A percentile compares a stretch with the other conserved stretches of the same genome.
phyloP scores from a whole-genome alignment of 2,888 invertebrate genomes.

The Elgonia sp. region DNA sequence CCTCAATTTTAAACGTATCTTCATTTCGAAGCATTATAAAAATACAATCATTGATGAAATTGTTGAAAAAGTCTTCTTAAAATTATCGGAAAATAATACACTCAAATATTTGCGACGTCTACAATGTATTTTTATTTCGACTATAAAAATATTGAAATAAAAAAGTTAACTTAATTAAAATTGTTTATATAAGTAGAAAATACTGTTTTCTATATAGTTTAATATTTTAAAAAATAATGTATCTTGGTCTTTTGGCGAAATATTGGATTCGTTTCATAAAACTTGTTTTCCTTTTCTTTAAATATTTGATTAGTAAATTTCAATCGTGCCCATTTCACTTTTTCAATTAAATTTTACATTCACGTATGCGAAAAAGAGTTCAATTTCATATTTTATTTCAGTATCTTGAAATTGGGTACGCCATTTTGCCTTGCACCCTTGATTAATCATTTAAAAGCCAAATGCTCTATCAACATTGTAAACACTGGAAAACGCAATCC shows the following conservation, averaged over 20 bases:
- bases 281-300: not conserved
- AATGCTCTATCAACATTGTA: constrained; percentile 13
- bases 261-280: too few relatives aligned
- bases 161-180: too few relatives aligned
- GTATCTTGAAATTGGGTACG: not conserved
- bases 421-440: not conserved
- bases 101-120: too few relatives aligned
- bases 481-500: not conserved
- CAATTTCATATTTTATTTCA: constrained; percentile 4
- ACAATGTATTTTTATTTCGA: too few relatives aligned
- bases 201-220: too few relatives aligned
- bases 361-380: not conserved
- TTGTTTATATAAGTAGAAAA: too few relatives aligned
- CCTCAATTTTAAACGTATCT: constrained; percentile 18
- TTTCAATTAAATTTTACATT: not conserved
- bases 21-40: constrained; percentile 2
- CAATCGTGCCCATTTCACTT: not conserved
- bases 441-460: constrained; percentile 42
- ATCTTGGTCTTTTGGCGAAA: too few relatives aligned
- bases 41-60: not conserved
- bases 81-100: too few relatives aligned
- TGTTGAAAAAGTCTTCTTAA: not conserved
- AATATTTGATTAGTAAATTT: not conserved
- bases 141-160: too few relatives aligned
- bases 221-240: too few relatives aligned